Base-by-base conservation (phyloP, 2,888 invertebrate species). In the Oxycera nigricornis region DNA sequence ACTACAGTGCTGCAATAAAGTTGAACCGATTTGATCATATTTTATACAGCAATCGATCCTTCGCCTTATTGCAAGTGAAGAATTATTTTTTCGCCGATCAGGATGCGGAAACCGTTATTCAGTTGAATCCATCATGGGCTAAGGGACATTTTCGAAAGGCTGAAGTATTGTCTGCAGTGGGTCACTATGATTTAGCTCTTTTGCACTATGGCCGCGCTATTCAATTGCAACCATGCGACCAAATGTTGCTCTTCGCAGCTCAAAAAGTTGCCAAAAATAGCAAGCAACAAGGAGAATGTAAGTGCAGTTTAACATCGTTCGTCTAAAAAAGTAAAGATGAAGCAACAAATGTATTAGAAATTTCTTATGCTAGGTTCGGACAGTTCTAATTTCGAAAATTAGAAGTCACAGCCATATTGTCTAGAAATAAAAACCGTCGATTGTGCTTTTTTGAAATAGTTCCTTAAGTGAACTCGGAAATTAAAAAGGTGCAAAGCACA, bases 1-100 rank as follows among this genome's bases (percentile, higher is more conserved):
- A 92, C 84, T 95, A 95, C 81, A 92, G 92, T 0, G 90, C 92
- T 79, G 94, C 92, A 1, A 90, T 95, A 78, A 91, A 92, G 84
- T 82, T 90, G 79, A 92, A 92, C 78, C 89, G 91, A 7, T 88
- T 87, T 76, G 92, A 93, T 85, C 73, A 77, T 17, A 87, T 90
- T 17, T 83, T 94, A 59, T 91, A 91, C 84, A 94, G 94, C 81
- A 95, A 95, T 83, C 88, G 94, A 81, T 94, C 94, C 3, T 89
- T 90, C 81, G 92, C 93, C 11, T 94, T 93, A 84, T 85, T 94
- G 39, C 92, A 92, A 84, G 85, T 92, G 78, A 90, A 92, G 79
- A 93, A 93, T 82, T 93, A 90, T 84, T 92, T 90, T 83, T 88
- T 91, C 78, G 91, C 94, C 0, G 85, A 92, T 79, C 89, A 92